Conservation (phyloP, 2,797 vertebrate species). For the Gymnothorax javanicus region DNA sequence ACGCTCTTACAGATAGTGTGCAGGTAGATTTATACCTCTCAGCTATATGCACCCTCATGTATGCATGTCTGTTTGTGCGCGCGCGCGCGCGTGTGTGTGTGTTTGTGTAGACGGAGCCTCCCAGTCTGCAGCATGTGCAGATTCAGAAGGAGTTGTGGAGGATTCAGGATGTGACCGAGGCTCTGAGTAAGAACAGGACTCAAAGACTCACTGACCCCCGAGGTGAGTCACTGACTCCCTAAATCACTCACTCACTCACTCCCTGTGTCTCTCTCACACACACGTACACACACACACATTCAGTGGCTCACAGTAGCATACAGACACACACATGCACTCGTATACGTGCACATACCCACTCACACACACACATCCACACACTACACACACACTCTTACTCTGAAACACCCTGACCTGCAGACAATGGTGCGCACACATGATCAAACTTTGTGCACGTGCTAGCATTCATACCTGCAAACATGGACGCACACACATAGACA, state of each 20-base stretch:
- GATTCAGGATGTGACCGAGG: constrained; percentile 97
- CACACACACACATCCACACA: constrained; percentile 44
- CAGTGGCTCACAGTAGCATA: neutral
- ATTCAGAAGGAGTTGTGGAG: constrained; percentile 98
- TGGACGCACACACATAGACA: neutral
- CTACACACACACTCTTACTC: neutral
- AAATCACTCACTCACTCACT: neutral
- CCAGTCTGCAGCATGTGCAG: constrained; percentile 89
- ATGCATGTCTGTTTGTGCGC: neutral
- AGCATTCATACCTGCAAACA: neutral
- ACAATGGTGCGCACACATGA: neutral
- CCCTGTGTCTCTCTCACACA: neutral
- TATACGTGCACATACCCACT: constrained; percentile 43
- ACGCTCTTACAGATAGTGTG: neutral
- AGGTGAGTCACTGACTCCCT: constrained; percentile 56
- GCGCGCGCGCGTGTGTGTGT: neutral
- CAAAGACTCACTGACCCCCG: constrained; percentile 74
- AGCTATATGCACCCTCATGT: neutral
- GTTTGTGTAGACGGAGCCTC: constrained; percentile 77
- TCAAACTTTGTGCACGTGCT: no score
- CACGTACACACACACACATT: neutral
- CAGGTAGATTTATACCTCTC: neutral
- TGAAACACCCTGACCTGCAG: neutral
- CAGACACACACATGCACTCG: neutral
- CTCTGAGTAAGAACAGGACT: constrained; percentile 88